These are phyloP conservation scores for Solea solea DNA, from an alignment of 2,113 vertebrate species.

Conservation along the genomic window DNA sequence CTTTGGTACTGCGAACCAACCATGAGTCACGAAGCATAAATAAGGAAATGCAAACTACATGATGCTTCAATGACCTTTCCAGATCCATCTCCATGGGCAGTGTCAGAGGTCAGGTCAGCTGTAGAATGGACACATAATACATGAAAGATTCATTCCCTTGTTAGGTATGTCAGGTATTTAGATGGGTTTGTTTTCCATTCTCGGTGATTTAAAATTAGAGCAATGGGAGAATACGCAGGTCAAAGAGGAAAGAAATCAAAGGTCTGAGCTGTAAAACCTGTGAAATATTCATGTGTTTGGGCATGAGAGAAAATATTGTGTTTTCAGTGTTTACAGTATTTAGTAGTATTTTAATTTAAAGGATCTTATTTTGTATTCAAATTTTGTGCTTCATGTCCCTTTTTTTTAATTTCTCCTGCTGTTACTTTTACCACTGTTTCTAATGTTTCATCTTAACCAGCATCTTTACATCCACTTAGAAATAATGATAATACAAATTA, in stretches of 20 bases:
- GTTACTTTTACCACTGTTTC: background rate
- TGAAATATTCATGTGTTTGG: background rate
- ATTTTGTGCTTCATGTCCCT: background rate
- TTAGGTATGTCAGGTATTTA: background rate
- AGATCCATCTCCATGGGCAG: background rate
- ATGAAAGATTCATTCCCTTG: background rate
- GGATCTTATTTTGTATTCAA: background rate
- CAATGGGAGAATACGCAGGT: background rate
- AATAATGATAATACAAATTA: too few species aligned
- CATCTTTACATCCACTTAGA: too few species aligned
- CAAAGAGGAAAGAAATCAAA: background rate
- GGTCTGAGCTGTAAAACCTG: background rate
- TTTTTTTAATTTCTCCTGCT: background rate
- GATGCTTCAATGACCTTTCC: background rate
- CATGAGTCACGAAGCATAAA: background rate
- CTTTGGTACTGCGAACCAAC: conserved; percentile 10
- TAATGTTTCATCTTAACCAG: background rate
- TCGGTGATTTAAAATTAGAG: background rate
- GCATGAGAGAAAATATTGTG: background rate
- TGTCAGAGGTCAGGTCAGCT: background rate
- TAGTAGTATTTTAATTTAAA: background rate
- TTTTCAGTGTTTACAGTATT: background rate
- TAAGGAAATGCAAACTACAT: background rate
- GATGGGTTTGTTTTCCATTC: background rate
- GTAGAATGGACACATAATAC: background rate